Conservation (phyloP, 2,113 vertebrate species). For the Isichthys henryi region DNA sequence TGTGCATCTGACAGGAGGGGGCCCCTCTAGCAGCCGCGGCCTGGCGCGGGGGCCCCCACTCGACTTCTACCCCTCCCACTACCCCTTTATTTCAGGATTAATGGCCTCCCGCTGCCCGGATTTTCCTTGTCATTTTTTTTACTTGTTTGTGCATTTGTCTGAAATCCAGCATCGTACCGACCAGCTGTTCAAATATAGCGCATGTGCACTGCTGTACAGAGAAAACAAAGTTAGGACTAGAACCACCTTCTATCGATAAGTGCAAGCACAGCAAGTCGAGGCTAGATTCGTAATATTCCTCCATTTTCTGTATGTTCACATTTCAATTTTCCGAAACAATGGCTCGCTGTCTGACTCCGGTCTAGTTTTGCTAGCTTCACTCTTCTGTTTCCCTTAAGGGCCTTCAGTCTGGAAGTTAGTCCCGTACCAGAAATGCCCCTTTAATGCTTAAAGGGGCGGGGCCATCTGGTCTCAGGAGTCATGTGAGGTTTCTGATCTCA, state of each 20-base stretch:
- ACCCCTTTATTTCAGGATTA: not conserved
- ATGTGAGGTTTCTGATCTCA: constrained; percentile 38
- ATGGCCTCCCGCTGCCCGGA: not conserved
- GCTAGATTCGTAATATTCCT: not conserved
- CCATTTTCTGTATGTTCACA: not conserved
- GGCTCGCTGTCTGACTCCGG: not conserved
- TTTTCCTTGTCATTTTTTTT: not conserved
- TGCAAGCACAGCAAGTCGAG: not conserved
- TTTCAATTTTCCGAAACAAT: not conserved
- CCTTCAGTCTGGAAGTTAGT: not conserved
- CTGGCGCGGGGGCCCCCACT: not conserved
- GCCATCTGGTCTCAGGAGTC: constrained; percentile 17
- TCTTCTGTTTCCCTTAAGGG: not conserved
- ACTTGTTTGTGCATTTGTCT: not conserved
- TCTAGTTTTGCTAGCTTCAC: not conserved
- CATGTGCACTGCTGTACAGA: too few relatives aligned
- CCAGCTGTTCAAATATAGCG: not conserved
- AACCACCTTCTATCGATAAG: not conserved
- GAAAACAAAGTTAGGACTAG: not conserved
- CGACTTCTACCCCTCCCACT: not conserved
- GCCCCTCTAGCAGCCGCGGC: not conserved
- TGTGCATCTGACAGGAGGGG: not conserved
- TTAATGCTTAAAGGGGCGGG: not conserved
- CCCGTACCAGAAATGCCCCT: not conserved
- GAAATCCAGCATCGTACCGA: not conserved